Base-by-base conservation (phyloP, 2,797 vertebrate species). In the Halcyon leucocephala region DNA sequence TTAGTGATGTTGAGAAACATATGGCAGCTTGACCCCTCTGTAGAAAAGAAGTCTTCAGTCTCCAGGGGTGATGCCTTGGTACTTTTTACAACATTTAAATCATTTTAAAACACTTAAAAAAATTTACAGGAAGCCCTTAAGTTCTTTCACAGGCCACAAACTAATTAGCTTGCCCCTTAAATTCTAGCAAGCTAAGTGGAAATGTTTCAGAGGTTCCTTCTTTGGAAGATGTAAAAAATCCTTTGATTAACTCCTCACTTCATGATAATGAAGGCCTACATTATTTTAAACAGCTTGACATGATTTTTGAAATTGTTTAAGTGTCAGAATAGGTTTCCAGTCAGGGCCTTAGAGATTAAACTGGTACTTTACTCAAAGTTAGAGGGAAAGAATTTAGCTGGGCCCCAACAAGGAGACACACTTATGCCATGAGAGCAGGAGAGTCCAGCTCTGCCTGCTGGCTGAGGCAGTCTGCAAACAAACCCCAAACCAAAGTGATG, bases 91-190 rank as follows among this genome's bases (percentile, higher is more conserved):
- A 46, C 15, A 35, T 80, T 89, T 95, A 86, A 80, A 90, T 82
- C 0, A 82, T 81, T 93, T 93, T 79, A 29, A 92, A 84, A 73
- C 26, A 41, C 92, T 74, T 92, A 94, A 71, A 94, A 85, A 78
- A 88, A 82, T 79, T 93, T 95, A 80, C 44, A 71, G 77, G 54
- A 86, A 94, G 64, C 48, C 77, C 85, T 95, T 31, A 24, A 72
- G 52, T 92, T 90, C 74, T 94, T 91, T 86, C 62, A 94, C 55
- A 77, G 89, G 77, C 60, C 91, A 96, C 73, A 92, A 70, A 95
- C 94, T 93, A 96, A 96, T 95, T 95, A 94, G 42, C 26, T 94
- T 20, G 31, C 76, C 90, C 44, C 85, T 93, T 90, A 95, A 93
- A 84, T 89, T 95, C 70, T 48, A 93, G 51, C 73, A 92, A 89